Base-by-base conservation (phyloP, 2,797 vertebrate genomes). In the Rhynchotus rufescens region DNA sequence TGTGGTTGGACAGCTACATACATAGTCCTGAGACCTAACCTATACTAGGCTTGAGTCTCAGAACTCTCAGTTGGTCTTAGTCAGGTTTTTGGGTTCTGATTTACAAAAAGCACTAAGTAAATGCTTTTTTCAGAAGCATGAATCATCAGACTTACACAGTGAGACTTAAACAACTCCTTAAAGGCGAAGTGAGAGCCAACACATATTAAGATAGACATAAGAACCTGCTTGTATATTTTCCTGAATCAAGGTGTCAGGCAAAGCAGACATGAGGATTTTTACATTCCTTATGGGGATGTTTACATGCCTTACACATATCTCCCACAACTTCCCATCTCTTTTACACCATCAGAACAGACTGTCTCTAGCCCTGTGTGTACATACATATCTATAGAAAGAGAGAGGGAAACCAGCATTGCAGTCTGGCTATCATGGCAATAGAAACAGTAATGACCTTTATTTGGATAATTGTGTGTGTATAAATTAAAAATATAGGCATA, bases 51-150 rank as follows among this genome's bases (percentile, higher is more conserved):
- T 47, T 49, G 28, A 86, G 60, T 28, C 20, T 38, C 38, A 56
- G 61, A 85, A 65, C 45, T 80, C 49, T 64, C 34, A 56, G 36
- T 14, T 3, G 7, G 11, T 9, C 86, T 86, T 65, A 30, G 11
- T 14, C 36, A 60, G 32, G 0, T 0, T 52, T 79, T 90, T 82
- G 68, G 60, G 28, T 60, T 28, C 13, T 6, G 44, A 32, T 68
- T 80, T 67, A 68, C 30, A 74, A 72, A 52, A 90, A 93, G 3
- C 26, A 73, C 26, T 92, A 76, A 76, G 73, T 60, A 52, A 83
- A 22, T 23, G 47, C 5, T 23, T 36, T 36, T 22, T 49, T 47
- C 22, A 49, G 30, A 68, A 81, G 11, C n/a, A 65, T n/a, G 3
- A 60, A 36, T 36, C 36, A 52, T 36, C 78, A 85, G 54, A 78